A percentile compares a stretch with the other conserved stretches of the same genome.
Conservation (phyloP, 1,140 invertebrate species). For the Trichogramma pretiosum region DNA sequence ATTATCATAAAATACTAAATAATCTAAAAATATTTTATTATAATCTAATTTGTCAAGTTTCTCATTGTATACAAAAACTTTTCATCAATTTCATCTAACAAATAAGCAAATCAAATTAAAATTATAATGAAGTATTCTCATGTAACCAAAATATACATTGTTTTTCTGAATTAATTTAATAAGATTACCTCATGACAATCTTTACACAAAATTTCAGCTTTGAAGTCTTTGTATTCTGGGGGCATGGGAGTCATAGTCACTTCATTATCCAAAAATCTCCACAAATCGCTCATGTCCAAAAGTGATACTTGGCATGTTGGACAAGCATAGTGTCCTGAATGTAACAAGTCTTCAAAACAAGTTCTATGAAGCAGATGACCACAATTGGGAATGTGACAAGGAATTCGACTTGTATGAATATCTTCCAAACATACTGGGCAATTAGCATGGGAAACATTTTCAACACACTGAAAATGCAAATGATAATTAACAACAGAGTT, state of each 20-base stretch:
- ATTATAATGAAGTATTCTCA: background rate
- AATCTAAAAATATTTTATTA: too few relatives aligned
- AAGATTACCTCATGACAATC: conserved; percentile 73
- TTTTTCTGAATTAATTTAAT: too few relatives aligned
- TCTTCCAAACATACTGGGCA: conserved; percentile 82
- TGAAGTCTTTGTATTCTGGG: conserved; percentile 66
- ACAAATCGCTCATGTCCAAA: conserved; percentile 72
- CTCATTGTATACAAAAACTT: background rate
- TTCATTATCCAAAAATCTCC: conserved; percentile 74
- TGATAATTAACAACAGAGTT: background rate
- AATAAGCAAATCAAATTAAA: background rate
- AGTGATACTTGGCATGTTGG: conserved; percentile 79
- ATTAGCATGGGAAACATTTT: conserved; percentile 75
- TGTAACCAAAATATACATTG: background rate
- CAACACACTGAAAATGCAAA: conserved; percentile 61
- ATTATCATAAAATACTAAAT: background rate
- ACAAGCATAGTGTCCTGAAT: conserved; percentile 74
- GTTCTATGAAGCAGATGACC: conserved; percentile 74
- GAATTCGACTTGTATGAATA: conserved; percentile 79
- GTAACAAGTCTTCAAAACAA: conserved; percentile 69
- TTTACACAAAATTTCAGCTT: conserved; percentile 73
- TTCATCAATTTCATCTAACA: conserved; percentile 2
- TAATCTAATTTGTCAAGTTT: background rate
- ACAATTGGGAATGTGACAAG: conserved; percentile 77
- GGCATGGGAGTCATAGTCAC: conserved; percentile 73